Evolutionary conservation across 2,797 vertebrate species (phyloP).

Genomic region (Aulostomus chinensis): DNA sequence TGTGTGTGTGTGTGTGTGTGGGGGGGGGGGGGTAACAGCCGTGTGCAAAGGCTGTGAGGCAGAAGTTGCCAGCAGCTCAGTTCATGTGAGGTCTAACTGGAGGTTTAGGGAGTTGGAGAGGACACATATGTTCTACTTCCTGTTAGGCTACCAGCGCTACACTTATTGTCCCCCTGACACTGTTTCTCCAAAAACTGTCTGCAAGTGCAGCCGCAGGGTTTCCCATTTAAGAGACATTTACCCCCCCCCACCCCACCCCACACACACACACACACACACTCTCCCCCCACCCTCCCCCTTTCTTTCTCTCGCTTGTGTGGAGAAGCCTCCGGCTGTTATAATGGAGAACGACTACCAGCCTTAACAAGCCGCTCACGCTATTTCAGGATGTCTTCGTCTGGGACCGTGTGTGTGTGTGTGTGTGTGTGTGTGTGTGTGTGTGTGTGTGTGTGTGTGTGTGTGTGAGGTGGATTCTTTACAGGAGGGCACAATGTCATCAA

Average conservation of each 20-base stretch:
- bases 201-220: slow-evolving; percentile 41
- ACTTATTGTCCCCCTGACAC: slow-evolving; percentile 49
- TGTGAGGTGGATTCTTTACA: slow-evolving; percentile 24
- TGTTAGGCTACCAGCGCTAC: slow-evolving; percentile 33
- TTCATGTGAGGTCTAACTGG: slow-evolving; percentile 68
- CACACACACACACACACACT: too few species aligned
- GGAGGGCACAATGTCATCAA: slow-evolving; percentile 31
- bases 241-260: not conserved
- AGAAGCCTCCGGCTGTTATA: slow-evolving; percentile 35
- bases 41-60: slow-evolving; percentile 15
- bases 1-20: not conserved
- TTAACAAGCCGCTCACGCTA: slow-evolving; percentile 22
- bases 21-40: not conserved
- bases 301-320: slow-evolving; percentile 26
- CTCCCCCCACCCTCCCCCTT: slow-evolving; percentile 9
- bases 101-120: slow-evolving; percentile 56
- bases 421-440: slow-evolving; percentile 9
- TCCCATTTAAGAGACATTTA: slow-evolving; percentile 44
- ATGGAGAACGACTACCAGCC: slow-evolving; percentile 35
- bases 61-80: slow-evolving; percentile 52
- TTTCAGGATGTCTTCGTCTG: slow-evolving; percentile 31
- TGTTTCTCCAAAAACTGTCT: slow-evolving; percentile 35
- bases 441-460: slow-evolving; percentile 5
- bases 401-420: slow-evolving; percentile 3
- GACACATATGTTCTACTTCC: slow-evolving; percentile 64